Evolutionary conservation across 2,113 vertebrate species (phyloP).

Genomic region (Piprites chloris): DNA sequence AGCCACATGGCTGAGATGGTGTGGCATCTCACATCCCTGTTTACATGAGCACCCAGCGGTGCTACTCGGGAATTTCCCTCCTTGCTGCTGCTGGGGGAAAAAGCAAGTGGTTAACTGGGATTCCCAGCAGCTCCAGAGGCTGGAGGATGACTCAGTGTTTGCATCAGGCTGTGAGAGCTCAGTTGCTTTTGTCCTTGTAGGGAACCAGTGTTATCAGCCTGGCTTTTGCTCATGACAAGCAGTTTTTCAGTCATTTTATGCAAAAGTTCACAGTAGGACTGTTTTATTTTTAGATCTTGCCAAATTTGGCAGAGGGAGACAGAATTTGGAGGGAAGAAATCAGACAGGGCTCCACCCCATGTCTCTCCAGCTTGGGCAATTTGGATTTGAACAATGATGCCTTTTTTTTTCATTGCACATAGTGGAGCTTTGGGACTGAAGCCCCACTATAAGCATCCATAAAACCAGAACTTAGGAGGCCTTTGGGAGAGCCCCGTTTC

Average conservation of each 20-base stretch:
- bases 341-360: neutral
- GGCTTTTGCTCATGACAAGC: neutral
- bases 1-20: fast-evolving
- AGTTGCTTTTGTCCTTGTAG: neutral
- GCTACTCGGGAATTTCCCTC: neutral
- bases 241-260: neutral
- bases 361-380: neutral
- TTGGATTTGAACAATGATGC: neutral
- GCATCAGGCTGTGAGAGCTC: neutral
- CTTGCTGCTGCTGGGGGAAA: neutral
- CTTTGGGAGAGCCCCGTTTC: neutral
- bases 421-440: neutral
- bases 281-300: neutral
- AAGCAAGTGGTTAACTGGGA: neutral
- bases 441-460: fast-evolving
- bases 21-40: neutral
- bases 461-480: neutral
- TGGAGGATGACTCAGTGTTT: neutral
- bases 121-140: neutral
- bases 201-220: neutral
- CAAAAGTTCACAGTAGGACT: conserved; percentile 5
- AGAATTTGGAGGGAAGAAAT: neutral
- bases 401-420: neutral
- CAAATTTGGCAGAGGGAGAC: neutral
- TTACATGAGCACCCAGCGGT: fast-evolving